Evolutionary conservation across 2,888 invertebrate species (phyloP).

Genomic region (Ectropis crepuscularia): DNA sequence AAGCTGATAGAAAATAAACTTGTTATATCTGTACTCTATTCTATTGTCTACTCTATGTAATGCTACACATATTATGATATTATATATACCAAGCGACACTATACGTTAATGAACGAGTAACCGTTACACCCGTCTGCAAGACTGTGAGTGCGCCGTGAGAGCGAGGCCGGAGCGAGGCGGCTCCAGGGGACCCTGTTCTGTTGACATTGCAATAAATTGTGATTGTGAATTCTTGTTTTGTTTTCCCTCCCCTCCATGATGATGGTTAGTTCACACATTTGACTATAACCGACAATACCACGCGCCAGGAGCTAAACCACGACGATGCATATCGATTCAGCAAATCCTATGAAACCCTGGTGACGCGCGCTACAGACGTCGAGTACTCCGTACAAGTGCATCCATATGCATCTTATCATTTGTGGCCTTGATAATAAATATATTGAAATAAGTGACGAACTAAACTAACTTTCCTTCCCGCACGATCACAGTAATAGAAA

Average conservation of each 20-base stretch:
- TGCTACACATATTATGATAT: conserved; percentile 9
- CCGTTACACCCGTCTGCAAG: neutral
- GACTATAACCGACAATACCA: no score
- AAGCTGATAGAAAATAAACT: conserved; percentile 31
- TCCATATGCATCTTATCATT: no score
- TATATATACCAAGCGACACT: conserved; percentile 8
- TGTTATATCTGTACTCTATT: conserved; percentile 24
- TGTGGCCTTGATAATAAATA: no score
- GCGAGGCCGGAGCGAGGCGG: conserved; percentile 50
- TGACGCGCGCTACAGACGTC: no score
- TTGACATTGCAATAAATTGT: conserved; percentile 74
- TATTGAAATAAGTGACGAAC: no score
- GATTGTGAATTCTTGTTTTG: conserved; percentile 48
- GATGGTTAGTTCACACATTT: neutral
- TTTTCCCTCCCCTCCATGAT: neutral
- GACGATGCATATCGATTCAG: no score
- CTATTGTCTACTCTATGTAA: conserved; percentile 11
- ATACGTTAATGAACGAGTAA: neutral
- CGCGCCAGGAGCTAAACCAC: no score
- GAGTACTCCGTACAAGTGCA: no score
- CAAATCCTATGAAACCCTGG: no score
- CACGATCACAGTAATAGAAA: no score
- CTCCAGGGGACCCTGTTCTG: conserved; percentile 66
- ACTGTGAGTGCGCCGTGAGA: conserved; percentile 35
- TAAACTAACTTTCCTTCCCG: no score